Evolutionary conservation across 2,888 invertebrate species (phyloP), one percentile per base, ranked within the genome.

Genomic region (Sclerodermus sp.): DNA sequence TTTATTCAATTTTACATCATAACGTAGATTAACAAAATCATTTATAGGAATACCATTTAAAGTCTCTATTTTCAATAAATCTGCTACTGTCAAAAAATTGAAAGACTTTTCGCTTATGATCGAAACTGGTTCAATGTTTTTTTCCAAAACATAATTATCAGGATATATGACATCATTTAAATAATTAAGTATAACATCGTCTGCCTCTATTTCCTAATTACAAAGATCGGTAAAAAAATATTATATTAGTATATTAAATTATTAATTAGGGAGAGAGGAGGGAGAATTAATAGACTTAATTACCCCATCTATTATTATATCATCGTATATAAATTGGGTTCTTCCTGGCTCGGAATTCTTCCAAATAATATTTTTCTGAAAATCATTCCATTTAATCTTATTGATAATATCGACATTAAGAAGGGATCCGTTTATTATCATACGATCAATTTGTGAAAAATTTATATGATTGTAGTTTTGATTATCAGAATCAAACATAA

Each of bases 81-180:
- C 69, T 1, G 55, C 44, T 0, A 79, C 72, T 39, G 68, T 73
- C 2, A 85, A 51, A 0, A 67, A 71, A 4, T 74, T 71, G 48
- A 86, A 85, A 30, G 58, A 66, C 67, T 85, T 86, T 18, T 67
- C 62, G 0, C 80, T 82, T 38, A 59, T 69, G n/a, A 85, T 75
- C 2, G 71, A 62, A 15, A 76, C 70, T 3, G 66, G 59, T 10
- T 60, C 41, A 6, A 64, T 64, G 10, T 71, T 71, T 57, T 77
- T 74, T 1, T 68, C 67, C 52, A 79, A 68, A 3, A 85, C 64
- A 55, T 79, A 86, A 30, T 82, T 82, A 9, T 77, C 70, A 0
- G 85, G 85, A 67, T 83, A 86, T 42, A 65, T 62, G 1, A 84
- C 58, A 17, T 66, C 66, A 61, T 85, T 85, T 8, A 86, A 67